Evolutionary conservation across 2,888 invertebrate species (phyloP), one percentile per base, ranked within the genome.

Genomic region (Melieria crassipennis): DNA sequence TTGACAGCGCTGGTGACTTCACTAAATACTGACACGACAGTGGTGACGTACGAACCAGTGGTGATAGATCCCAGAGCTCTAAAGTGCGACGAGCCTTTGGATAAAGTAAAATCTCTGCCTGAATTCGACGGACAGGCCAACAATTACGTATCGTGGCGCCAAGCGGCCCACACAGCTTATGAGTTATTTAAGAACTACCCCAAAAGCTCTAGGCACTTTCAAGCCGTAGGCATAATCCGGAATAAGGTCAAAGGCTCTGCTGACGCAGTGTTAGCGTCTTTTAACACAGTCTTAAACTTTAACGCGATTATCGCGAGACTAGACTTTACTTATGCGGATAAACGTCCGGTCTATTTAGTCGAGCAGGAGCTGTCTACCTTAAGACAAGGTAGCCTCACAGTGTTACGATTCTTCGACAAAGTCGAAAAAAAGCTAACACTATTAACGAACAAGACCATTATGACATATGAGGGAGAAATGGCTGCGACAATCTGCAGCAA

Each of bases 321-420:
- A 13, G 71, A 71, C 57, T 73, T 71, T 43, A 71, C 71, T 5
- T 73, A 73, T 43, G 65, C 73, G 11, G 73, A 69, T 47, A 71
- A 73, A 30, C 69, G 69, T 6, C 67, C 71, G 9, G 45, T 62
- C 57, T 70, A 73, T 11, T 50, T 71, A 11, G 68, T 71, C 7
- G 70, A 73, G 30, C 67, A 67, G 11, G 63, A 70, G 50, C 48
- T 72, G 5, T 30, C 62, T 4, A 71, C 63, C 42, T 57, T 66
- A 7, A 69, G 71, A 7, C 73, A 74, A 10, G 69, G 71, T 10
- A 65, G 43, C 30, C 55, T 67, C 66, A 67, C 69, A 11, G 42
- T 73, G 42, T 7, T 62, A n/a, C 47, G 66, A 45, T 72, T 63
- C 45, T 72, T 68, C 58, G 74, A 72, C 6, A 65, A 72, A 47